phyloP scores from a whole-genome alignment of 1,140 invertebrate genomes.

The Drosophila gunungcola region DNA sequence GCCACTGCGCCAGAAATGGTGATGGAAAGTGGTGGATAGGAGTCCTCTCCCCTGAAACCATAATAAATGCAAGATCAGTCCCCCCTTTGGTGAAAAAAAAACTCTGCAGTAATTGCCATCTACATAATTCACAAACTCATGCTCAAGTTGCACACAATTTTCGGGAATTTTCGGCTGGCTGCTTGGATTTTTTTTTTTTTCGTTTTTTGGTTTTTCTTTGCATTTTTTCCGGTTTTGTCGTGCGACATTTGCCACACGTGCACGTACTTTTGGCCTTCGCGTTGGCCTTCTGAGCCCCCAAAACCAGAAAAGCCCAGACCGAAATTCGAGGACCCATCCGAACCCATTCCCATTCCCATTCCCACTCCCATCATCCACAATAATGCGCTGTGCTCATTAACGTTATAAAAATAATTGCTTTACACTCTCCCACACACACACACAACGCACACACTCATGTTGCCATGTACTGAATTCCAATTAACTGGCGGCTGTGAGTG shows the following conservation, averaged over 20 bases:
- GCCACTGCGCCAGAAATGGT: background rate
- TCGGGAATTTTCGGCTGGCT: conserved; percentile 27
- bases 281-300: conserved; percentile 15
- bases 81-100: conserved; percentile 1
- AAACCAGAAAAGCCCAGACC: background rate
- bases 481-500: conserved; percentile 54
- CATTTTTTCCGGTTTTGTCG: background rate
- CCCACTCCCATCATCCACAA: conserved; percentile 45
- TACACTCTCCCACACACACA: conserved; percentile 43
- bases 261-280: conserved; percentile 31
- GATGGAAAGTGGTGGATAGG: background rate
- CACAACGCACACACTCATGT: conserved; percentile 11
- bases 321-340: background rate
- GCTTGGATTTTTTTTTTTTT: background rate
- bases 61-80: conserved; percentile 31
- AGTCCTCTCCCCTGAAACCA: conserved; percentile 1
- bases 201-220: background rate
- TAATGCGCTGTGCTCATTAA: conserved; percentile 78
- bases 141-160: conserved; percentile 24
- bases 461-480: conserved; percentile 75
- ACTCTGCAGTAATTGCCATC: conserved; percentile 34
- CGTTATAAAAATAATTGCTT: conserved; percentile 82
- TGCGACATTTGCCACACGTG: conserved; percentile 44
- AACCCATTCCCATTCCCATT: conserved; percentile 9
- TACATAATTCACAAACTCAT: conserved; percentile 41